Evolutionary conservation across 64 coral and sea anemone species (phyloP), one percentile per base, ranked within the genome.

Genomic region (Acropora tenuis): DNA sequence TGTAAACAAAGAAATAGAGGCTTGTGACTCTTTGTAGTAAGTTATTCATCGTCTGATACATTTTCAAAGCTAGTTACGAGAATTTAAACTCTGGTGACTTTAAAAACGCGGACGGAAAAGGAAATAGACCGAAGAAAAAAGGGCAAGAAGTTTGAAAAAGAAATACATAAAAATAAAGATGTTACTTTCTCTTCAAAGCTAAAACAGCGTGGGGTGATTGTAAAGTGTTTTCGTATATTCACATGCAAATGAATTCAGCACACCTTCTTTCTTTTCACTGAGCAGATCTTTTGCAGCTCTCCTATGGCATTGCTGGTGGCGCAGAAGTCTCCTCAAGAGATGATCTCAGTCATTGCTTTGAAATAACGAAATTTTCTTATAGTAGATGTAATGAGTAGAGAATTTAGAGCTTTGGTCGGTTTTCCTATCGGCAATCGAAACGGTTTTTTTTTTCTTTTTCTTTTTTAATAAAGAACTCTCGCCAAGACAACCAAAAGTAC

Each of bases 21-120:
- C 42, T 45, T 83, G 58, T 41, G 80, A 83, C 7, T 9, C 80
- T 8, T 41, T 83, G 80, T 83, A 83, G 43, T n/a, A 63, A 13
- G 11, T 13, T 13, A 63, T 3, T 3, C 13, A 63, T 63, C 13
- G 60, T 3, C 60, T 63, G 60, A 63, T 12, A 12, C 13, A 11
- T 7, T 3, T 12, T 7, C 10, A 7, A 10, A 5, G 60, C 16
- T 63, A 13, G 13, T 15, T 10, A 13, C 7, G 60, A 63, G 13
- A 63, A 63, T 13, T 15, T 63, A 10, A 63, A 63, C 52, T 63
- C 60, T 63, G 60, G 60, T 13, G 60, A 10, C 16, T 3, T 63
- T 2, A 63, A 12, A 63, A 10, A 63, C 60, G 60, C 60, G 16
- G 13, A 13, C 60, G 13, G 11, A 63, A 13, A 63, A 13, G 11